Evolutionary conservation across 2,797 vertebrate species (phyloP).

Genomic region (Harpagifer antarcticus): DNA sequence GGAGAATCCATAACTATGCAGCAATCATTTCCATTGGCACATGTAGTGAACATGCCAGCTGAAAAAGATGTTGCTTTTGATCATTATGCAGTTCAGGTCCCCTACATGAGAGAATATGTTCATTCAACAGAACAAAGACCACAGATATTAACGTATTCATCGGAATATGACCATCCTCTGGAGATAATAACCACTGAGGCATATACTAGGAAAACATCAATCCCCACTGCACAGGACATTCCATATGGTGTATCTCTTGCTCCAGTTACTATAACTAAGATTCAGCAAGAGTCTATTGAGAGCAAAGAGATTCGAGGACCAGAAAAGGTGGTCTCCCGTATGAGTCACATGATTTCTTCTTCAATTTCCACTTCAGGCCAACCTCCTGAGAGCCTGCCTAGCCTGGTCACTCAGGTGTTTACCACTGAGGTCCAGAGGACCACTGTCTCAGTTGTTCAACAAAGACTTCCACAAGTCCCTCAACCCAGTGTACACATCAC

Average conservation of each 20-base stretch:
- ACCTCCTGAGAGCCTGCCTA: slow-evolving; percentile 80
- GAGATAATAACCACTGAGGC: slow-evolving; percentile 74
- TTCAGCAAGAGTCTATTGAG: slow-evolving; percentile 85
- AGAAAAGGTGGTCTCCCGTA: slow-evolving; percentile 85
- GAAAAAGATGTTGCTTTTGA: slow-evolving; percentile 65
- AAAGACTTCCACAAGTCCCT: slow-evolving; percentile 81
- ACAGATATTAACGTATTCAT: slow-evolving; percentile 63
- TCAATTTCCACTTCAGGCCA: slow-evolving; percentile 85
- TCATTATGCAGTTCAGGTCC: slow-evolving; percentile 52
- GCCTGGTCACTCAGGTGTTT: slow-evolving; percentile 86
- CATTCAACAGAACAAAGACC: slow-evolving; percentile 61
- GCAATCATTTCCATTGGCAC: slow-evolving; percentile 54
- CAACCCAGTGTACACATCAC: slow-evolving; percentile 79
- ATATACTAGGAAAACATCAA: slow-evolving; percentile 66
- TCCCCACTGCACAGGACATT: slow-evolving; percentile 64
- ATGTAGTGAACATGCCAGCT: slow-evolving; percentile 68
- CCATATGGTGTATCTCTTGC: slow-evolving; percentile 62
- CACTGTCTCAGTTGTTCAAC: slow-evolving; percentile 88
- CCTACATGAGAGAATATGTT: slow-evolving; percentile 60
- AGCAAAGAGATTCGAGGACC: slow-evolving; percentile 85
- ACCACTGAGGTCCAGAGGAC: slow-evolving; percentile 89
- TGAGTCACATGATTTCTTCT: slow-evolving; percentile 88
- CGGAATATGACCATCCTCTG: slow-evolving; percentile 72
- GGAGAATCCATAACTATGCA: slow-evolving; percentile 75
- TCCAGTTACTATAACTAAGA: slow-evolving; percentile 84